These are phyloP conservation scores for Drosophila recens DNA, from an alignment of 2,888 invertebrate genomes.

Conservation along the genomic window DNA sequence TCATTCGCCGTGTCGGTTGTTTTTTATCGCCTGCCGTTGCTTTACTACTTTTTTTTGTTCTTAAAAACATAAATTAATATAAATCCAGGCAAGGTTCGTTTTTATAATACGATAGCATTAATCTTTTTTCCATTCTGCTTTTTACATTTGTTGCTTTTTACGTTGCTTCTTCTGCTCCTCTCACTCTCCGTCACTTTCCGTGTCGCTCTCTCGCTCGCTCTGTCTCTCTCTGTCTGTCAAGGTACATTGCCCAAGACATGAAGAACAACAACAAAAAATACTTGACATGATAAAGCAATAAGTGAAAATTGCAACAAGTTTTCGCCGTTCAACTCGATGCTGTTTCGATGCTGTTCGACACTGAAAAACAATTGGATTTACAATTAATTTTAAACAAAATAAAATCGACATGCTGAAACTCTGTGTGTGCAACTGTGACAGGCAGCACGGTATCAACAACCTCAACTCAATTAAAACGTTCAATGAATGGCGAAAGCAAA, in stretches of 20 bases:
- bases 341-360: slow-evolving; percentile 34
- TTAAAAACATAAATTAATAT: slow-evolving; percentile 55
- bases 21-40: slow-evolving; percentile 37
- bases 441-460: slow-evolving; percentile 28
- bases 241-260: slow-evolving; percentile 43
- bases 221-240: slow-evolving; percentile 22
- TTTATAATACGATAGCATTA: slow-evolving; percentile 50
- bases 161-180: background rate
- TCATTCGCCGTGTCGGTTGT: slow-evolving; percentile 27
- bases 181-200: background rate
- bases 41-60: slow-evolving; percentile 1
- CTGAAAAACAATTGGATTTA: slow-evolving; percentile 67
- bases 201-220: background rate
- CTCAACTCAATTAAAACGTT: slow-evolving; percentile 74
- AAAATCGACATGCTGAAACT: slow-evolving; percentile 52
- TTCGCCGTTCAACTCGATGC: slow-evolving; percentile 36
- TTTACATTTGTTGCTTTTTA: slow-evolving; percentile 4
- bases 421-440: slow-evolving; percentile 28
- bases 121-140: slow-evolving; percentile 37
- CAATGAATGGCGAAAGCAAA: slow-evolving; percentile 43
- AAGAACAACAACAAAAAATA: slow-evolving; percentile 32
- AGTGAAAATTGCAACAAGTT: slow-evolving; percentile 76
- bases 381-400: slow-evolving; percentile 69
- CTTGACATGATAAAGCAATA: slow-evolving; percentile 73
- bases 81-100: slow-evolving; percentile 43